These are phyloP conservation scores for Leptoclinus maculatus DNA, from an alignment of 2,797 vertebrate species.

Conservation along the genomic window DNA sequence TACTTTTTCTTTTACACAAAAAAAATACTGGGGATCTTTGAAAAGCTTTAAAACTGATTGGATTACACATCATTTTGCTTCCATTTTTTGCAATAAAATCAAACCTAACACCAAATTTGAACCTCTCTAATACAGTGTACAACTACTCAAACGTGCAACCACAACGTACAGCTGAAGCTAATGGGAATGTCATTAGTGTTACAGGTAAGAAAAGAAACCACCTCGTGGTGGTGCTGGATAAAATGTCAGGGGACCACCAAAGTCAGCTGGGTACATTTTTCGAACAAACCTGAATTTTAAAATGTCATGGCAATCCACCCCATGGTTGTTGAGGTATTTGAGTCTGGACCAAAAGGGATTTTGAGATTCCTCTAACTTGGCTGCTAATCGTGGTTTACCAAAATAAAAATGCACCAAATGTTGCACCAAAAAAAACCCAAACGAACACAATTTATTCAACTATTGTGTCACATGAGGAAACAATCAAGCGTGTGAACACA, in stretches of 20 bases:
- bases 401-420: not conserved
- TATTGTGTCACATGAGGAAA: not conserved
- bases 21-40: not conserved
- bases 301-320: not conserved
- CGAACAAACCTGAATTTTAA: not conserved
- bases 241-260: not conserved
- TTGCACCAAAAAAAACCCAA: not conserved
- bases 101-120: not conserved
- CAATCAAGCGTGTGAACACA: not conserved
- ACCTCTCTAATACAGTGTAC: not conserved
- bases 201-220: not conserved
- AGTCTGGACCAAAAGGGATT: not conserved
- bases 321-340: not conserved
- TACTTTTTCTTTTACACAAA: slow-evolving; percentile 2
- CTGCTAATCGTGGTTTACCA: not conserved
- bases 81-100: not conserved
- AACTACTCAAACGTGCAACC: not conserved
- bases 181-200: not conserved
- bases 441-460: not conserved
- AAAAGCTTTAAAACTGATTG: not conserved
- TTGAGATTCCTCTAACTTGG: not conserved
- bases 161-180: not conserved
- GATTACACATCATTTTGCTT: not conserved
- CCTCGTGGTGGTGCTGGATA: not conserved
- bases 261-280: not conserved